Percentiles rank a stretch among this genome's conserved stretches.
Evolutionary conservation across 2,888 invertebrate genomes (phyloP).

Genomic region (Apotomis capreana): DNA sequence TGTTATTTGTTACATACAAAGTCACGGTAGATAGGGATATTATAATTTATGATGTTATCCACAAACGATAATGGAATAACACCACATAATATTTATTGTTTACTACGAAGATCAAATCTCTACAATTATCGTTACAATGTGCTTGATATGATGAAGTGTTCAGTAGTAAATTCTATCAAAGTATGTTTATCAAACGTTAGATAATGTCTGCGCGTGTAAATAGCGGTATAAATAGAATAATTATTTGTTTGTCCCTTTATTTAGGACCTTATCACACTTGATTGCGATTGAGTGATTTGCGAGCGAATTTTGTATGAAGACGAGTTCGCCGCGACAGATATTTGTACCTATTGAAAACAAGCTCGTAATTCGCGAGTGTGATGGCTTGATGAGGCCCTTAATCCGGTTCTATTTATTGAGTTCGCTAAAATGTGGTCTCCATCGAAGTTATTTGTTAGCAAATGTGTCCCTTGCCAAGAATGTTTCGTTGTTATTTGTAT

Average conservation of each 20-base stretch:
- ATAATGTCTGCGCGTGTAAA: constrained; percentile 4
- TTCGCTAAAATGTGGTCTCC: not conserved
- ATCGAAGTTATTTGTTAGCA: not conserved
- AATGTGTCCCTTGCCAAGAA: constrained; percentile 3
- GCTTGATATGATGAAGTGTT: not conserved
- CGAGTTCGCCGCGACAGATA: no score
- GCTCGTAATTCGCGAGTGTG: no score
- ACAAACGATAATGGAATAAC: not conserved
- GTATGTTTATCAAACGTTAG: constrained; percentile 4
- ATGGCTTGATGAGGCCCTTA: not conserved
- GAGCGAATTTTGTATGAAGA: no score
- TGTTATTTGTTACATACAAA: no score
- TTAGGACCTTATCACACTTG: no score
- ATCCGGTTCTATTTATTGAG: constrained; percentile 5
- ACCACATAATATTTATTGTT: not conserved
- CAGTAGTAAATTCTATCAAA: not conserved
- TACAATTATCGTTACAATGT: not conserved
- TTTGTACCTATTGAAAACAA: no score
- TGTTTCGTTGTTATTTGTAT: not conserved
- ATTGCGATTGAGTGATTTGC: no score
- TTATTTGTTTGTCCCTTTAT: not conserved
- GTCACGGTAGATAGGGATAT: no score
- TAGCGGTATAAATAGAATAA: not conserved
- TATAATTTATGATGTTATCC: no score
- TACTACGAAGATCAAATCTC: not conserved